Evolutionary conservation across 1,140 invertebrate species (phyloP), one percentile per base, ranked within the genome.

Genomic region (Cotesia glomerata): DNA sequence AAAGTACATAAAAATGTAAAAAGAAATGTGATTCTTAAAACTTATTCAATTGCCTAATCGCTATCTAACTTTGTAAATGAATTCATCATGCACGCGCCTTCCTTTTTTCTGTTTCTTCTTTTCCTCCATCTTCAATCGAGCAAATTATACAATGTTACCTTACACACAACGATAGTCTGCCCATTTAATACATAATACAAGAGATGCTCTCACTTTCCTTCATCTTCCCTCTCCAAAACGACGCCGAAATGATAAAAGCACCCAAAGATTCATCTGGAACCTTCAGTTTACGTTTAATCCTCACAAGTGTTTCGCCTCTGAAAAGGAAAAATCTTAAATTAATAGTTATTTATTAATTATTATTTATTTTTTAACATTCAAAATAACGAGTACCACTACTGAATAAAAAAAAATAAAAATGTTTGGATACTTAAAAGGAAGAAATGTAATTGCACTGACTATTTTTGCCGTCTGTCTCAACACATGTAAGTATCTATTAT

Each of bases 121-220:
- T 11, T 36, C 61, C 54, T 36, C 32, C 58, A 16, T 56, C 58
- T 49, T 32, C 35, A 26, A 26, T 69, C 56, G 13, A 36, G 5
- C 16, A n/a, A 32, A 11, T 11, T 61, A 56, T n/a, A 45, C 54
- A 39, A 39, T 45, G 39, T 59, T 26, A 34, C 52, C 11, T 16
- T 16, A 54, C 52, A 9, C 5, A n/a, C n/a, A 14, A 14, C 3
- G 13, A 13, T 54, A 16, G 5, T n/a, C 52, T 14, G 13, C 52
- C 52, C 52, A 54, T 14, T 16, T 1, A 54, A n/a, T 54, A 54
- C 5, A 16, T 54, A 54, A 13, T 51, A 34, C 11, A 70, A 36
- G 18, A 70, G 45, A 64, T 35, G 63, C 70, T 72, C 70, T 72
- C 70, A 72, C 70, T 72, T 72, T 72, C 52, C 49, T 16, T 56